Percentiles rank a stretch among this genome's conserved stretches.
These are phyloP conservation scores for Hemibagrus wyckioides DNA, from an alignment of 2,113 vertebrate species.

Conservation along the genomic window DNA sequence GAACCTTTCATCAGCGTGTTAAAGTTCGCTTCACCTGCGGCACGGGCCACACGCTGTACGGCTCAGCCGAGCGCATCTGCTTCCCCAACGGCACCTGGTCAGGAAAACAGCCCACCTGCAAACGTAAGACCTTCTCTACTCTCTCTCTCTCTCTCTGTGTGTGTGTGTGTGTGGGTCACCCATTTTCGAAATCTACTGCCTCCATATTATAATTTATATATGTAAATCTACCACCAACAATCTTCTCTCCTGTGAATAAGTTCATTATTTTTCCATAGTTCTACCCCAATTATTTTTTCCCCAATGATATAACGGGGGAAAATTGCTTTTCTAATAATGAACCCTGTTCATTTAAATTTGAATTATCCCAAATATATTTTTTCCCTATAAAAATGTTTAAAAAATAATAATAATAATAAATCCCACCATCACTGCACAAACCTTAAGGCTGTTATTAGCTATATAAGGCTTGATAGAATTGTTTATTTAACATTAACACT, in stretches of 20 bases:
- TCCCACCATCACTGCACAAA: too few relatives aligned
- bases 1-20: slow-evolving; percentile 89
- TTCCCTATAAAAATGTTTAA: too few relatives aligned
- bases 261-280: not conserved
- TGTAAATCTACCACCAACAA: not conserved
- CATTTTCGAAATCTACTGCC: too few relatives aligned
- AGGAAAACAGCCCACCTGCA: slow-evolving; percentile 93
- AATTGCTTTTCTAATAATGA: not conserved
- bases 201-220: too few relatives aligned
- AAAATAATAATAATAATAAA: too few relatives aligned
- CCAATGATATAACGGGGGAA: not conserved
- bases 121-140: slow-evolving; percentile 77
- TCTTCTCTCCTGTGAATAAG: not conserved
- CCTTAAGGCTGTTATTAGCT: not conserved
- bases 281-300: not conserved
- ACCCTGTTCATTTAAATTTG: not conserved
- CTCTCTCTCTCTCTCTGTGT: not conserved
- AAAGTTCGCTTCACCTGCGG: slow-evolving; percentile 89
- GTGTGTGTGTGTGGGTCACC: too few relatives aligned
- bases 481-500: not conserved
- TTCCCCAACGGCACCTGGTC: slow-evolving; percentile 95
- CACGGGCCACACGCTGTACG: slow-evolving; percentile 87
- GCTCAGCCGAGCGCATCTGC: slow-evolving; percentile 91
- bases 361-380: not conserved
- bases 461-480: not conserved